phyloP scores from a whole-genome alignment of 2,797 vertebrate genomes.

The Onychomys leucogaster region DNA sequence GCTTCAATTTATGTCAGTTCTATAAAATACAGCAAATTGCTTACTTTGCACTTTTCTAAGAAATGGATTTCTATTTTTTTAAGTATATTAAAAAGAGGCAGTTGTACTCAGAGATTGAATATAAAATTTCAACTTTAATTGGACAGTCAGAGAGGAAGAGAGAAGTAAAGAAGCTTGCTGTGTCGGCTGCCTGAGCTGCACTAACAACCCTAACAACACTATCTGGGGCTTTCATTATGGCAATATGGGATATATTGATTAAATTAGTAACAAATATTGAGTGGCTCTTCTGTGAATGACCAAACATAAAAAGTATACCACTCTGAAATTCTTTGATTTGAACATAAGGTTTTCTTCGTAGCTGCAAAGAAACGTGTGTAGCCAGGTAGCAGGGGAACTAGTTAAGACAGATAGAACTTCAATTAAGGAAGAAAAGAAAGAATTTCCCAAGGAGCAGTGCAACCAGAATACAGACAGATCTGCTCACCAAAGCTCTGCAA shows the following conservation, averaged over 20 bases:
- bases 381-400: not conserved
- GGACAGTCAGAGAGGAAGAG: constrained; percentile 4
- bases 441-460: constrained; percentile 1
- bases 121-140: constrained; percentile 54
- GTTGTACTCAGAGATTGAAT: constrained; percentile 34
- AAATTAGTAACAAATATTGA: constrained; percentile 11
- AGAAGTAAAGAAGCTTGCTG: not conserved
- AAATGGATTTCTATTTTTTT: not conserved
- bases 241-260: constrained; percentile 14
- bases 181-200: accelerated
- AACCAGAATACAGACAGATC: not conserved
- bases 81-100: not conserved
- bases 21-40: not conserved
- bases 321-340: constrained; percentile 29
- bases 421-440: constrained; percentile 36
- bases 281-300: not conserved
- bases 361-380: not conserved
- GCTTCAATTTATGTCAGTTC: not conserved
- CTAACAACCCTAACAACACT: not conserved
- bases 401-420: constrained; percentile 41
- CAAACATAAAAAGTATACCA: not conserved
- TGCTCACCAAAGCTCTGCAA: not conserved
- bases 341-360: not conserved
- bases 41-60: constrained; percentile 57
- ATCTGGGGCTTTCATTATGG: not conserved